These are phyloP conservation scores for Origma solitaria DNA, from an alignment of 2,113 vertebrate species.

Conservation along the genomic window DNA sequence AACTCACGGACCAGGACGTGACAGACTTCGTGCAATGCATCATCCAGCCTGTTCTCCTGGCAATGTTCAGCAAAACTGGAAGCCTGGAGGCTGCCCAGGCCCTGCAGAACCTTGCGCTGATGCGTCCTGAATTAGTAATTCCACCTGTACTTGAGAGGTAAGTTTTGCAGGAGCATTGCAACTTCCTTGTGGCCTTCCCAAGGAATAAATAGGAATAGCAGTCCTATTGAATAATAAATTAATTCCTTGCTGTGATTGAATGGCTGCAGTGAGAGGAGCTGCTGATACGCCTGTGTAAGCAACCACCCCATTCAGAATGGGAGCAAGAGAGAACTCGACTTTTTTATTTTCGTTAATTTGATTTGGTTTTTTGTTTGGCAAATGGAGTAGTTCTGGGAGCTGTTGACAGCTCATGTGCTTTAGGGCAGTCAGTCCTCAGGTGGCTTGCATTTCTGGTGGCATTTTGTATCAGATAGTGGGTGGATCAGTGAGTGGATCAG, in stretches of 20 bases:
- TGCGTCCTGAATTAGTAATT: conserved; percentile 96
- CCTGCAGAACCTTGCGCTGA: conserved; percentile 93
- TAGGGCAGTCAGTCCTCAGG: not conserved
- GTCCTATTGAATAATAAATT: not conserved
- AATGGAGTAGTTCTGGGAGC: not conserved
- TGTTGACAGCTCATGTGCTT: not conserved
- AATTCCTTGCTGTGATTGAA: not conserved
- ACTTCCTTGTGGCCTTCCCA: not conserved
- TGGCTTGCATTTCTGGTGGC: not conserved
- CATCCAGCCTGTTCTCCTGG: conserved; percentile 95
- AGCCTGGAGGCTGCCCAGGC: conserved; percentile 96
- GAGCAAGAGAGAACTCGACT: not conserved
- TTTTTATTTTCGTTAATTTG: not conserved
- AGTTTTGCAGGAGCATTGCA: not conserved
- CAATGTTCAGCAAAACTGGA: conserved; percentile 99
- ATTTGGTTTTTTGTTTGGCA: not conserved
- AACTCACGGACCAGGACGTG: conserved; percentile 92
- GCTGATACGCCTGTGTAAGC: not conserved
- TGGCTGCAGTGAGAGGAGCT: not conserved
- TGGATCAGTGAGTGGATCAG: not conserved
- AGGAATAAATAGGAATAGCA: not conserved
- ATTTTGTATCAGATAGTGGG: not conserved
- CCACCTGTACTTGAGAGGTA: conserved; percentile 96
- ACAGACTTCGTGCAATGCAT: conserved; percentile 93
- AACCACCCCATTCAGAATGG: not conserved